Conservation (phyloP, 2,888 invertebrate genomes). For the Drosophila gaucha region DNA sequence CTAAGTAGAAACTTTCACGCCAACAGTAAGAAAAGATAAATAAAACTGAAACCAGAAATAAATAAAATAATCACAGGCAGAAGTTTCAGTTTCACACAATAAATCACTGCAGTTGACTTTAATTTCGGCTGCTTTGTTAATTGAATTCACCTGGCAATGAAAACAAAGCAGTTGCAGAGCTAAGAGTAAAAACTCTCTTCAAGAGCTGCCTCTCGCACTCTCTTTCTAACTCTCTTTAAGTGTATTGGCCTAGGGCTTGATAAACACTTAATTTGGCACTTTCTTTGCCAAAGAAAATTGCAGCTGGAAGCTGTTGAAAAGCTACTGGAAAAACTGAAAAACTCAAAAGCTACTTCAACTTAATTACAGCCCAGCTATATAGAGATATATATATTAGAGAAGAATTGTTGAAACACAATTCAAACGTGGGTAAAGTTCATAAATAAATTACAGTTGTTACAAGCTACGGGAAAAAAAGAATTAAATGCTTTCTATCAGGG, state of each 20-base stretch:
- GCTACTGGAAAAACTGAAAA: conserved; percentile 9
- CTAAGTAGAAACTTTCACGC: conserved; percentile 65
- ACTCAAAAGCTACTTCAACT: conserved; percentile 20
- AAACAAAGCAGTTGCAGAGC: conserved; percentile 11
- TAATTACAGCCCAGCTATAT: conserved; percentile 58
- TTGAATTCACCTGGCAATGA: conserved; percentile 68
- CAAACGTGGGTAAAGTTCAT: conserved; percentile 55
- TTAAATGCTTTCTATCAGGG: too few species aligned
- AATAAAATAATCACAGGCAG: conserved; percentile 9
- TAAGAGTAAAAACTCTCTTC: not conserved
- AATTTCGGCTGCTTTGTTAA: conserved; percentile 43
- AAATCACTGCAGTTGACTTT: conserved; percentile 70
- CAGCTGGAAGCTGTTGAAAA: conserved; percentile 26
- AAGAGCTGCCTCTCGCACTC: not conserved
- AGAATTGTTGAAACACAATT: conserved; percentile 30
- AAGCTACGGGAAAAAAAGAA: not conserved
- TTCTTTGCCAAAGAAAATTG: conserved; percentile 40
- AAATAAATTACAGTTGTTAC: conserved; percentile 71
- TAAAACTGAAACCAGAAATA: not conserved
- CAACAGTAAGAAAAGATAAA: conserved; percentile 25
- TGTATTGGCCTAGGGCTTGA: conserved; percentile 41
- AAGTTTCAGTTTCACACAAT: conserved; percentile 77
- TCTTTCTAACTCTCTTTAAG: too few species aligned
- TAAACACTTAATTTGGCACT: conserved; percentile 36
- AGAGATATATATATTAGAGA: conserved; percentile 3